Percentiles rank a stretch among this genome's conserved stretches.
Conservation (phyloP, 2,797 vertebrate species). For the Micrastur ruficollis region DNA sequence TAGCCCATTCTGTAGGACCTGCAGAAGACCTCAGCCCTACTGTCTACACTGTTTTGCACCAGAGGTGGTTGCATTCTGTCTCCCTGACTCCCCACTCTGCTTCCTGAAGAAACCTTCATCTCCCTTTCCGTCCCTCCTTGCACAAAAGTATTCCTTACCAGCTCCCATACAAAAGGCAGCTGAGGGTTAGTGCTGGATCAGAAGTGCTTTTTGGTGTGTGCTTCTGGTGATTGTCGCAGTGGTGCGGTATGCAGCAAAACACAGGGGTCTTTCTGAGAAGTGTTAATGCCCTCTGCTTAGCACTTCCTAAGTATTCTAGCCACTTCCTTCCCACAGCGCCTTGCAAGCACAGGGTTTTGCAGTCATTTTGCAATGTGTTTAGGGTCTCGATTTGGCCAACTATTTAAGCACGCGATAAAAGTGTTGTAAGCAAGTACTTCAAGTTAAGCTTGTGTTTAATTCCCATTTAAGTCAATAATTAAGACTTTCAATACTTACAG, state of each 20-base stretch:
- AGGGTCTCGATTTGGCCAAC: background rate
- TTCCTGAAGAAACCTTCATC: background rate
- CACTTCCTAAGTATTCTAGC: no score
- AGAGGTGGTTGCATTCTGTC: background rate
- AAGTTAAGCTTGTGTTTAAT: background rate
- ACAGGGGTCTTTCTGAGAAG: background rate
- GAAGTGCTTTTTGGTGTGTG: background rate
- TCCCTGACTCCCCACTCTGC: background rate
- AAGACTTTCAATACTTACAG: background rate
- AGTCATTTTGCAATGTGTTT: background rate
- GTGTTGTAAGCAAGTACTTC: background rate
- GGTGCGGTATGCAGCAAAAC: rapidly evolving
- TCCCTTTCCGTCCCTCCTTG: background rate
- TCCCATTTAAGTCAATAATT: background rate
- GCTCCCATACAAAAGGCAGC: background rate
- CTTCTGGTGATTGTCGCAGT: background rate
- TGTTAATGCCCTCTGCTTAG: background rate
- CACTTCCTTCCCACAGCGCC: no score
- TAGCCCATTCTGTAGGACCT: background rate
- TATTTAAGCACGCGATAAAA: background rate
- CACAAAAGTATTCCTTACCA: background rate
- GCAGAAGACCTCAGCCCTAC: background rate
- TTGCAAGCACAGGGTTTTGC: background rate
- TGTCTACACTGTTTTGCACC: background rate
- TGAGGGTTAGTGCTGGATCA: background rate